These are phyloP conservation scores for Regulus satrapa DNA, from an alignment of 2,113 vertebrate genomes.

Conservation along the genomic window DNA sequence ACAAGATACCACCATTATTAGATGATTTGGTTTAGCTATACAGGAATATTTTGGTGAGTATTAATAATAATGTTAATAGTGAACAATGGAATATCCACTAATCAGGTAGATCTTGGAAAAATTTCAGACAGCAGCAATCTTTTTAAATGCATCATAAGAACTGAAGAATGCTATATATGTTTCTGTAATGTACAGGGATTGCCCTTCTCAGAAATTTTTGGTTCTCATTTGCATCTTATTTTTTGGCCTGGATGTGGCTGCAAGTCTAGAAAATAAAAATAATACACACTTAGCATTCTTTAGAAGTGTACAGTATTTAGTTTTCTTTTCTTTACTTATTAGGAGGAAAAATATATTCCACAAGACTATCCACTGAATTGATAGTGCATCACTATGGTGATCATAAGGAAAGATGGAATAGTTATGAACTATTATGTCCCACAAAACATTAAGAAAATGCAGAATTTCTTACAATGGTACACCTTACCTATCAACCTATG, in stretches of 20 bases:
- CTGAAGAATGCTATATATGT: neutral
- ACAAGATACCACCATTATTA: neutral
- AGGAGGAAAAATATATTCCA: neutral
- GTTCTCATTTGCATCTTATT: neutral
- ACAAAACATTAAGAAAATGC: neutral
- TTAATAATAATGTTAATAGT: too few species aligned
- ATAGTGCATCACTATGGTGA: neutral
- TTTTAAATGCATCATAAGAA: neutral
- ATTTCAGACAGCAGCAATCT: neutral
- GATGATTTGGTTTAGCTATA: neutral
- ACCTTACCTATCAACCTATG: neutral
- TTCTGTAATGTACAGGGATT: neutral
- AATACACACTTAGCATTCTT: rapidly evolving
- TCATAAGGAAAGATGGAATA: neutral
- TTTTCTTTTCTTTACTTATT: neutral
- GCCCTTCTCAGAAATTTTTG: neutral
- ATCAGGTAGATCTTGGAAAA: neutral
- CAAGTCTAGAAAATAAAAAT: neutral
- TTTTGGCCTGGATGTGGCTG: neutral
- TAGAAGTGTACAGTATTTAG: neutral
- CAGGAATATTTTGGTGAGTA: neutral
- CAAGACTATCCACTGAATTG: neutral
- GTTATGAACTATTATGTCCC: neutral
- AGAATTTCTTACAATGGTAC: neutral
- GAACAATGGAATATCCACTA: neutral